Base-by-base conservation (phyloP, 2,888 invertebrate genomes). In the Cotesia congregata region DNA sequence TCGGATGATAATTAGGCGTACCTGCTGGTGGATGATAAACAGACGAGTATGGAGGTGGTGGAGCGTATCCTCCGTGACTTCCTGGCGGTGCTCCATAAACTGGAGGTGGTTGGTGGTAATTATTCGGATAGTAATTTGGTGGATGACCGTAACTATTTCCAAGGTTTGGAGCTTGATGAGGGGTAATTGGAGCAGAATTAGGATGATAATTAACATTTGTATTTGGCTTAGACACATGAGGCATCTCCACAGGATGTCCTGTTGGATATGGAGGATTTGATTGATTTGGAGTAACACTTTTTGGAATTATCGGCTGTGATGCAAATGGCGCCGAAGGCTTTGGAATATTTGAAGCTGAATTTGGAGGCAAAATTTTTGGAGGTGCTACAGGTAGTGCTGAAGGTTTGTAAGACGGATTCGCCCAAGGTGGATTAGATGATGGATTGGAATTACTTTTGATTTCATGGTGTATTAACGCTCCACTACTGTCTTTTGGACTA, bases 21-120 rank as follows among this genome's bases (percentile, higher is more conserved):
- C 80, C 81, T 9, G 68, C 80, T 2, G 76, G 68, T n/a, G 81
- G 65, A 5, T 62, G 62, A 62, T 62, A 62, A 62, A 4, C 7
- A 12, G 82, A 81, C 5, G 82, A 75, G 38, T 85, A 85, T 12
- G 82, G 72, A 0, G 79, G 78, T 30, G 79, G 79, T 0, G 81
- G 72, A 4, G 64, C 72, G 30, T 73, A 74, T n/a, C 67, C 64
- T 5, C 68, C 75, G 59, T 78, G 75, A 15, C 78, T 74, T 12
- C 72, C 76, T 59, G 69, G 62, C 40, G 79, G 78, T 6, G 79
- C 15, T 9, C 72, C 67, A 6, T 76, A 72, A 5, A 72, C 41
- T 15, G 77, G 70, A 5, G 72, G 79, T 3, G 65, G 65, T 3
- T 30, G 30, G 1, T 38, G 30, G 64, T 72, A 74, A 39, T 40